These are phyloP conservation scores for Calephelis virginiensis DNA, from an alignment of 1,140 invertebrate species.

Conservation along the genomic window DNA sequence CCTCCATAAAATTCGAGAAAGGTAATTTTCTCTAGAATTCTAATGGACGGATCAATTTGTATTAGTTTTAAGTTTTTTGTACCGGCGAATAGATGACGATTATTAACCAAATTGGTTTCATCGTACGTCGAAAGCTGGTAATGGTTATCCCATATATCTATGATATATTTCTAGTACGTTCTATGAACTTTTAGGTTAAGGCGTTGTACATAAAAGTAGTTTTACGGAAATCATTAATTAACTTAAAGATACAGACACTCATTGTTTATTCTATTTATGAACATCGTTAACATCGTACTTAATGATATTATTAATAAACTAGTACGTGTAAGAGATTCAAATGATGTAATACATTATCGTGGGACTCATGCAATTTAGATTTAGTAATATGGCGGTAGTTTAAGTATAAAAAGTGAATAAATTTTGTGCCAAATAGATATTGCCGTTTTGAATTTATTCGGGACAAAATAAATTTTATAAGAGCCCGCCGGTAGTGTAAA, in stretches of 20 bases:
- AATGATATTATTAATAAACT: conserved; percentile 24
- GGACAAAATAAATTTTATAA: conserved; percentile 62
- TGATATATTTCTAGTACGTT: conserved; percentile 97
- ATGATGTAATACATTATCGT: conserved; percentile 25
- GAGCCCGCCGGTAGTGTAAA: conserved; percentile 50
- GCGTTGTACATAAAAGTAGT: conserved; percentile 51
- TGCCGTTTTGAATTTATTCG: conserved; percentile 57
- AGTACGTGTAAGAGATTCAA: conserved; percentile 11
- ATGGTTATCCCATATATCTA: conserved; percentile 96
- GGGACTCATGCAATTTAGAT: conserved; percentile 53
- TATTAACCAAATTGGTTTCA: conserved; percentile 34
- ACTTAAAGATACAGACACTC: background rate
- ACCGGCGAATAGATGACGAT: conserved; percentile 57
- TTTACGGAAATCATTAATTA: background rate
- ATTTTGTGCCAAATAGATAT: conserved; percentile 76
- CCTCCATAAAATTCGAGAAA: conserved; percentile 71
- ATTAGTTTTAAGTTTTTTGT: conserved; percentile 66
- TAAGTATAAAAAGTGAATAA: conserved; percentile 28
- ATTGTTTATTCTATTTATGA: conserved; percentile 6
- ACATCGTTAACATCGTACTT: conserved; percentile 21
- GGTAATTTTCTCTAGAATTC: conserved; percentile 75
- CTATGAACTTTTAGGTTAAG: conserved; percentile 86
- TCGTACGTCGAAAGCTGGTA: conserved; percentile 80
- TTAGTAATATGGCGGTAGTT: conserved; percentile 37
- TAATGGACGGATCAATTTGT: conserved; percentile 61